Percentiles rank a stretch among this genome's conserved stretches.
Conservation (phyloP, 1,140 invertebrate species). For the Elymnias hypermnestra region DNA sequence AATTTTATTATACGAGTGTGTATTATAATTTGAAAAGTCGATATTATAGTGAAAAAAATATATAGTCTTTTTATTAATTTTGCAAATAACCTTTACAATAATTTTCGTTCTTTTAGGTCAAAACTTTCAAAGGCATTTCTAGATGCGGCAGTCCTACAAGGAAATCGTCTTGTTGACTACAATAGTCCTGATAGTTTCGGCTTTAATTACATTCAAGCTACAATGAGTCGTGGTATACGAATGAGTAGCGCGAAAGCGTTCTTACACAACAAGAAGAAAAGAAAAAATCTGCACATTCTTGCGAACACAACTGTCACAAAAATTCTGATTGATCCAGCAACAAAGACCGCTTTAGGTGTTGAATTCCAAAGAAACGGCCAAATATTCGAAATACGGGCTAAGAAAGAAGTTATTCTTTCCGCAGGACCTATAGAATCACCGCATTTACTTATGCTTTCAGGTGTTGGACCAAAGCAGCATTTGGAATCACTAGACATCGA, state of each 20-base stretch:
- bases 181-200: slow-evolving; percentile 80
- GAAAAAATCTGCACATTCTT: slow-evolving; percentile 82
- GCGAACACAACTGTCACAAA: slow-evolving; percentile 77
- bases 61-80: too few relatives aligned
- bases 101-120: too few relatives aligned
- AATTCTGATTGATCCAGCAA: slow-evolving; percentile 77
- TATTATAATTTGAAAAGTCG: too few relatives aligned
- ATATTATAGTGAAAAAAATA: too few relatives aligned
- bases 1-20: too few relatives aligned
- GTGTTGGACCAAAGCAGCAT: slow-evolving; percentile 82
- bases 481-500: slow-evolving; percentile 82
- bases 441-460: slow-evolving; percentile 88
- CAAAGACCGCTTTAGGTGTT: slow-evolving; percentile 80
- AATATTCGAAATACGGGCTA: slow-evolving; percentile 70
- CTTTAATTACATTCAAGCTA: slow-evolving; percentile 82
- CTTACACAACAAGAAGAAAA: slow-evolving; percentile 74
- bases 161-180: slow-evolving; percentile 79
- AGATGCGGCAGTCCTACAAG: slow-evolving; percentile 78
- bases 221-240: slow-evolving; percentile 73
- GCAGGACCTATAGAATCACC: slow-evolving; percentile 88
- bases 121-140: slow-evolving; percentile 79
- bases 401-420: slow-evolving; percentile 83
- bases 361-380: slow-evolving; percentile 76
- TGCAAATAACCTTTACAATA: too few relatives aligned
- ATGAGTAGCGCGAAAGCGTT: slow-evolving; percentile 78